Conservation (phyloP, 2,888 invertebrate genomes). For the Keiferia lycopersicella region DNA sequence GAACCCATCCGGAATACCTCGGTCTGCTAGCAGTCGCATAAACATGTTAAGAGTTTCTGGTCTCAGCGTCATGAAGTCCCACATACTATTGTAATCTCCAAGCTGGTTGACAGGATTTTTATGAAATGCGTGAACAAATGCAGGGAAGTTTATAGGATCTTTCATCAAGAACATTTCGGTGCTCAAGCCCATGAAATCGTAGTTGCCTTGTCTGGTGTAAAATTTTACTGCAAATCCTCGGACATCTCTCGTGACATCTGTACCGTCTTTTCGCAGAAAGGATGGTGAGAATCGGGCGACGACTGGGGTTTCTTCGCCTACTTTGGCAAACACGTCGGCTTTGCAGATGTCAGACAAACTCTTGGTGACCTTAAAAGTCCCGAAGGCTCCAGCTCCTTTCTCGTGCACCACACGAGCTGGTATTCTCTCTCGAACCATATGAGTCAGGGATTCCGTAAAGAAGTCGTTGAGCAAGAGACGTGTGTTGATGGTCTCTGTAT, state of each 20-base stretch:
- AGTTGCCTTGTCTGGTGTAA: constrained; percentile 93
- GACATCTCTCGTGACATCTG: constrained; percentile 92
- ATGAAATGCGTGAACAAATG: constrained; percentile 96
- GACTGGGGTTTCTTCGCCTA: constrained; percentile 89
- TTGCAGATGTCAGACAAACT: constrained; percentile 89
- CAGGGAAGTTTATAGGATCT: constrained; percentile 92
- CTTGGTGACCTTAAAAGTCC: constrained; percentile 91
- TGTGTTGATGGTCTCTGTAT: constrained; percentile 87
- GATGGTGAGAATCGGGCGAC: constrained; percentile 90
- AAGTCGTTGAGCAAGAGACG: constrained; percentile 89
- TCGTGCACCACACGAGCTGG: constrained; percentile 96
- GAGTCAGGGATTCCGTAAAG: constrained; percentile 86
- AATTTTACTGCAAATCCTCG: constrained; percentile 95
- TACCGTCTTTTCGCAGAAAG: constrained; percentile 91
- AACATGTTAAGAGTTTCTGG: constrained; percentile 93
- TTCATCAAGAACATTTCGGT: constrained; percentile 94
- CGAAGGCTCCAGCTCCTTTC: constrained; percentile 94
- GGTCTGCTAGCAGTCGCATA: constrained; percentile 90
- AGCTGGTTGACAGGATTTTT: constrained; percentile 93
- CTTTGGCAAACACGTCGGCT: constrained; percentile 86
- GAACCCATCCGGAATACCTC: constrained; percentile 94
- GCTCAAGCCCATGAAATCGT: constrained; percentile 94
- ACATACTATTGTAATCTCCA: constrained; percentile 93
- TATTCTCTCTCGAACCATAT: constrained; percentile 92
- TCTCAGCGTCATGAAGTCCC: constrained; percentile 93